phyloP scores from a whole-genome alignment of 1,140 invertebrate species.

The Apis florea region DNA sequence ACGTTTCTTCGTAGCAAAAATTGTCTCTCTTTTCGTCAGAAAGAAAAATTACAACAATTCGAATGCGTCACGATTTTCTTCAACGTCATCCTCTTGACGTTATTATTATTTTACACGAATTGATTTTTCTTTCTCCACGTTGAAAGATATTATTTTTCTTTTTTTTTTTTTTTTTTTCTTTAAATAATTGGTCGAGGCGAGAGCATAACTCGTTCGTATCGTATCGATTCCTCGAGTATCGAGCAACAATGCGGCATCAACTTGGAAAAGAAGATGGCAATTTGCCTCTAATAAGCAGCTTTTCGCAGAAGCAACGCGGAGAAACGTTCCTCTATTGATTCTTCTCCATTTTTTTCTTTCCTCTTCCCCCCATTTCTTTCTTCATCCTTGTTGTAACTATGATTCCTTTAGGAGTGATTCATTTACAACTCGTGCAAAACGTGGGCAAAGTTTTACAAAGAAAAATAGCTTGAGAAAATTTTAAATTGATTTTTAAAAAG shows the following conservation, averaged over 20 bases:
- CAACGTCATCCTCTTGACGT: neutral
- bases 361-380: too few relatives aligned
- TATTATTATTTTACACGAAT: slow-evolving; percentile 28
- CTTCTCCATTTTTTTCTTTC: slow-evolving; percentile 11
- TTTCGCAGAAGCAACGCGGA: neutral
- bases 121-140: slow-evolving; percentile 39
- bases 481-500: too few relatives aligned
- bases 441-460: too few relatives aligned
- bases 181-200: slow-evolving; percentile 57
- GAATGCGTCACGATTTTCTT: neutral
- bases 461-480: too few relatives aligned
- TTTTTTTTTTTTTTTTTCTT: neutral
- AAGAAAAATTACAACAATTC: neutral
- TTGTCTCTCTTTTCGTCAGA: neutral
- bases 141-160: slow-evolving; percentile 32
- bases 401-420: too few relatives aligned
- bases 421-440: too few relatives aligned
- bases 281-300: slow-evolving; percentile 58
- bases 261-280: slow-evolving; percentile 71
- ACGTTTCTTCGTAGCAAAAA: neutral
- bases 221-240: slow-evolving; percentile 60
- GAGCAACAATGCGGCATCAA: slow-evolving; percentile 54
- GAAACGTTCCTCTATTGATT: slow-evolving; percentile 23
- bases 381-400: neutral
- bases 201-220: slow-evolving; percentile 54